Conservation (phyloP, 2,797 vertebrate species). For the Falco biarmicus region DNA sequence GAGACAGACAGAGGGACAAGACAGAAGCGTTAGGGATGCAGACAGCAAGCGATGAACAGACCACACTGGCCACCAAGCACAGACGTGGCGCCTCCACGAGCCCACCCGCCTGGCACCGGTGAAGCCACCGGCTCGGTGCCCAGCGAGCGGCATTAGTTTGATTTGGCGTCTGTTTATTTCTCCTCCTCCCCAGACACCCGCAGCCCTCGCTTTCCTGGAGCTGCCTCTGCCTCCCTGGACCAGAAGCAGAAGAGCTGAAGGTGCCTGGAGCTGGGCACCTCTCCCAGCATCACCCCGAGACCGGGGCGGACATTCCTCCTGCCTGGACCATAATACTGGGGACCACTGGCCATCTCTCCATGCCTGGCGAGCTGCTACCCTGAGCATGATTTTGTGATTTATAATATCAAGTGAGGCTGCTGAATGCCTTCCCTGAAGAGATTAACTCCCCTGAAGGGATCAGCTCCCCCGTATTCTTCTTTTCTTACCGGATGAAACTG, state of each 20-base stretch:
- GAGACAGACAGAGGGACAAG: conserved; percentile 68
- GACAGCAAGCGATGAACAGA: conserved; percentile 53
- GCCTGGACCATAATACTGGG: accelerated
- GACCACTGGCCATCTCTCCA: neutral
- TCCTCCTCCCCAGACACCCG: neutral
- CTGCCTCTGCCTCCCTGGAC: neutral
- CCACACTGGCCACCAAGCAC: conserved; percentile 7
- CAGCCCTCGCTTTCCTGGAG: neutral
- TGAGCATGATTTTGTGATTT: neutral
- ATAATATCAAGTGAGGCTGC: neutral
- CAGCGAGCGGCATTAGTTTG: accelerated
- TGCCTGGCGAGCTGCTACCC: neutral
- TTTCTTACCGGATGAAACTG: neutral
- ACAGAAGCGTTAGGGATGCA: conserved; percentile 66
- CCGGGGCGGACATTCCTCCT: neutral
- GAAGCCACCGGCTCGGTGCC: accelerated
- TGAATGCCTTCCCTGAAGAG: neutral
- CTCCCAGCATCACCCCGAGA: neutral
- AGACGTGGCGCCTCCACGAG: accelerated
- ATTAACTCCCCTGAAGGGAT: neutral
- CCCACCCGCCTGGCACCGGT: neutral
- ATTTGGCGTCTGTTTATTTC: neutral
- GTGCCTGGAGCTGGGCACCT: neutral
- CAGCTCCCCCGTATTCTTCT: neutral
- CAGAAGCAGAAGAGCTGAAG: neutral